Base-by-base conservation (phyloP, 2,888 invertebrate species). In the Trachelus tabidus region DNA sequence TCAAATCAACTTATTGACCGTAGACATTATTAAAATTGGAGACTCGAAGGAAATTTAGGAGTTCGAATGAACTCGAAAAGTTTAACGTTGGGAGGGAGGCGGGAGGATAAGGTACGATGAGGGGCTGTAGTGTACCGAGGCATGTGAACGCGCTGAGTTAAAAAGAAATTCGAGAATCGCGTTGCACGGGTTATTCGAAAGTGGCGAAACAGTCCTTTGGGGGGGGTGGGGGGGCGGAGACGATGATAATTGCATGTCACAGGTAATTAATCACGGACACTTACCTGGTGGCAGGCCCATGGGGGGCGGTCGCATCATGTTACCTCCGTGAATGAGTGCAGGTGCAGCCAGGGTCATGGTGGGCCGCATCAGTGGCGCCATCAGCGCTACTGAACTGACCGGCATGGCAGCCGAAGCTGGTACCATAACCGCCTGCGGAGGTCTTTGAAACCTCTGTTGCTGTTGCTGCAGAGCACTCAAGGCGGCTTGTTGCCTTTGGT, bases 271-370 rank as follows among this genome's bases (percentile, higher is more conserved):
- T 75, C 77, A 82, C 79, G 85, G 85, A 87, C 89, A 93, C 93
- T 93, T 94, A 94, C 94, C 94, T 94, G 94, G 94, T 85, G 94
- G 94, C 89, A 94, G 92, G 91, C 94, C 94, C 92, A 94, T 93
- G 88, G 93, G 94, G 89, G 94, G 94, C 89, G 94, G 94, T 92
- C 94, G 92, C 94, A 94, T 94, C 92, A 94, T 92, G 92, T 93
- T 94, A 90, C 94, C 94, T 90, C 93, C 93, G 84, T 92, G 92
- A 90, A 92, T 91, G 87, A 92, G 93, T 89, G 91, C 92, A 73
- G 93, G 93, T 34, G 93, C 93, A 69, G 92, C 92, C 68, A 93
- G 87, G 77, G 93, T 92, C 90, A 93, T 92, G 76, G 92, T 91
- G n/a, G 92, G 93, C 81, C 93, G 89, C 92, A 93, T 92, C 11